Evolutionary conservation across 2,797 vertebrate species (phyloP), one percentile per base, ranked within the genome.

Genomic region (Gymnoscopelus microlampas): DNA sequence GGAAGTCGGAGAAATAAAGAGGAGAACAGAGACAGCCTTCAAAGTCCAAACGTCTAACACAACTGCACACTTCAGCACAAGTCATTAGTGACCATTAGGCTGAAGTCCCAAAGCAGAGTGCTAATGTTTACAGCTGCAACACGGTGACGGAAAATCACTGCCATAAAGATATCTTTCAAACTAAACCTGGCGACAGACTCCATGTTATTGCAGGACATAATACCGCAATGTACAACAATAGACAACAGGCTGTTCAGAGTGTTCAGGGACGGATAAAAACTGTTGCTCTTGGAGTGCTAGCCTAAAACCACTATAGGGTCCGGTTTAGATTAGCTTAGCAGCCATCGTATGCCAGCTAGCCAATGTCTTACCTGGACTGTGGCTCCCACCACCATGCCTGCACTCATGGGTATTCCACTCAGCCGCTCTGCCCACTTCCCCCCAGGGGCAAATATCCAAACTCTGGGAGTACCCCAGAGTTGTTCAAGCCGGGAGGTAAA

Each of bases 281-380:
- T 9, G 39, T 44, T 10, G 39, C 9, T 48, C 19, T 49, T 23
- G 5, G 44, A 24, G 44, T n/a, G 53, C 32, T 55, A 26, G 10
- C n/a, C 50, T 64, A 64, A 29, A 56, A 11, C 55, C 50, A 51
- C 12, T 10, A 44, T 44, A 44, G 9, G 39, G 39, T 39, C 39
- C 39, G 39, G 39, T 44, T 44, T 8, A 44, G 39, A 10, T 13
- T 15, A 47, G 26, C 10, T 26, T 14, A 35, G 29, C 56, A 11
- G 10, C 1, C 32, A 53, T 51, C 50, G 12, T n/a, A 12, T 50
- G 12, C 44, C 48, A 61, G 48, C 26, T 14, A 53, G 57, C 35
- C 15, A 24, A 50, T 48, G 15, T 50, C 92, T 91, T 88, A 94
- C 92, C 93, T 93, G 93, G 47, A 88, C 87, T 68, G 87, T 57